These are phyloP conservation scores for Agonopterix heracliana DNA, from an alignment of 2,888 invertebrate species.

Conservation along the genomic window DNA sequence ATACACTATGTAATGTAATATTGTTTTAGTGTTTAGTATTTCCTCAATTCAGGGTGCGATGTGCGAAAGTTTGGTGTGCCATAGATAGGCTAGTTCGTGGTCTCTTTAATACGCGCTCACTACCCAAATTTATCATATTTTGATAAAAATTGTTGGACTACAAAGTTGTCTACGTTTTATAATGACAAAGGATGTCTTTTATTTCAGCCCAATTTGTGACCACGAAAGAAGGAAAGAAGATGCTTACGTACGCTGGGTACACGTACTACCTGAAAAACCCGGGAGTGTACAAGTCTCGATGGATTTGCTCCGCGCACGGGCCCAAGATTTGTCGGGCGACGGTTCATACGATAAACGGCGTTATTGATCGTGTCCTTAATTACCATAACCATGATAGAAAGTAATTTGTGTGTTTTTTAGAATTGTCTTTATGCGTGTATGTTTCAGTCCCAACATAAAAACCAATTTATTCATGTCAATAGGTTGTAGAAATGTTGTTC, in stretches of 20 bases:
- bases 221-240: background rate
- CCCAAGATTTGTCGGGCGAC: slow-evolving; percentile 5
- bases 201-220: background rate
- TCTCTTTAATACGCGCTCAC: background rate
- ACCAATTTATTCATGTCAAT: too few species aligned
- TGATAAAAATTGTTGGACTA: too few species aligned
- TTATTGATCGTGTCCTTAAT: background rate
- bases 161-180: background rate
- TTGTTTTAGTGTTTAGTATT: too few species aligned
- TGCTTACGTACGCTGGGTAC: background rate
- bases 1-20: too few species aligned
- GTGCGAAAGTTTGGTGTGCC: background rate
- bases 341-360: slow-evolving; percentile 1
- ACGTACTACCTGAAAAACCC: background rate
- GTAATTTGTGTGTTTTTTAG: too few species aligned
- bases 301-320: slow-evolving; percentile 29
- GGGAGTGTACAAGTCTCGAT: slow-evolving; percentile 16
- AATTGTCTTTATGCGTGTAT: too few species aligned
- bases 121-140: too few species aligned
- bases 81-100: background rate
- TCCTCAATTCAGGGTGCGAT: too few species aligned
- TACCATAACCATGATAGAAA: too few species aligned
- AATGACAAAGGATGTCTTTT: background rate
- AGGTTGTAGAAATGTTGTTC: too few species aligned
- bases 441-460: too few species aligned